Base-by-base conservation (phyloP, 2,888 invertebrate genomes). In the Nematopogon swammerdamellus region DNA sequence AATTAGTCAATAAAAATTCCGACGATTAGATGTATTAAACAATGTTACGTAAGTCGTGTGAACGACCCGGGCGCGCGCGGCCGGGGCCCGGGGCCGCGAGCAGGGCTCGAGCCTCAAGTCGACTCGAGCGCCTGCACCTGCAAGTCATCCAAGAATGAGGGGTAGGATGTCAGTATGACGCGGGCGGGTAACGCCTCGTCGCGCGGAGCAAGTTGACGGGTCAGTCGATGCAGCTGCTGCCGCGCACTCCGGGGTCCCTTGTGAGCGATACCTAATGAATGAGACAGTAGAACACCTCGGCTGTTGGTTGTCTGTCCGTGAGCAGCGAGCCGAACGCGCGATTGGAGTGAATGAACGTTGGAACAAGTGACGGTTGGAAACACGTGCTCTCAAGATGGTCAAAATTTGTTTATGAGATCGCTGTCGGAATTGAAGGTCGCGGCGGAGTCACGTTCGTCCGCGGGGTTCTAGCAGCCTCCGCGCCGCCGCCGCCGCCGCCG, bases 1-100 rank as follows among this genome's bases (percentile, higher is more conserved):
- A 77, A 77, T 77, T 77, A 77, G 75, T 74, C 75, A 73, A 79
- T 79, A 77, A 76, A 79, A 77, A 77, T 79, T 77, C 79, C 74
- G 68, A 61, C 73, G 72, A 75, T 79, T 76, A 73, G 73, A 18
- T 44, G 69, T 65, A 71, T 73, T 74, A 74, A 73, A 73, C 72
- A 48, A 48, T 67, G 74, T 79, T 79, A 69, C 77, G 77, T 75
- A 77, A 79, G 71, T 74, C 72, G 72, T 75, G 77, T 79, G 75
- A 77, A 79, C 57, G 79, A 77, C 76, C 77, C 70, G 64, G 64
- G 72, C n/a, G n/a, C n/a, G n/a, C n/a, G n/a, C n/a, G n/a, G n/a
- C n/a, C n/a, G n/a, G n/a, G n/a, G n/a, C n/a, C n/a, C n/a, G n/a
- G n/a, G n/a, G n/a, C n/a, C n/a, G n/a, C n/a, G n/a, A n/a, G 72